These are phyloP conservation scores for Psylliodes chrysocephalus DNA, from an alignment of 2,888 invertebrate species.

Conservation along the genomic window DNA sequence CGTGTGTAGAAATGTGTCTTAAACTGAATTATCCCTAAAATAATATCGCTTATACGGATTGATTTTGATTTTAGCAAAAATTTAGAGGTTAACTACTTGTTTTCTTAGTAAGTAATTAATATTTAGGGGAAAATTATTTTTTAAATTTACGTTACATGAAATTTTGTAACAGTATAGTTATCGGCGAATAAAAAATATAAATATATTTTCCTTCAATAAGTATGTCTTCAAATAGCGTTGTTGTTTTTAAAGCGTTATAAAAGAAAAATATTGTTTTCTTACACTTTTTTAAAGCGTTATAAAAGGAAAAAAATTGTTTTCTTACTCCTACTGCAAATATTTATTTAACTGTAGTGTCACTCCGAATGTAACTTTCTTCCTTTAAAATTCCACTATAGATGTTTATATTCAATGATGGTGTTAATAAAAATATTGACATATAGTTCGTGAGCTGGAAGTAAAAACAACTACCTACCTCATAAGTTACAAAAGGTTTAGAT, in stretches of 20 bases:
- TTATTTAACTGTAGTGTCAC: too few relatives aligned
- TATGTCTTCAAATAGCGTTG: slow-evolving; percentile 21
- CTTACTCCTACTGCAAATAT: too few relatives aligned
- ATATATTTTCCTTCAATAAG: slow-evolving; percentile 17
- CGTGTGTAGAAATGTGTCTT: slow-evolving; percentile 14
- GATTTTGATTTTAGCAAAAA: slow-evolving; percentile 25
- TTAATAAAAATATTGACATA: too few relatives aligned
- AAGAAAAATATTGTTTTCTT: slow-evolving; percentile 16
- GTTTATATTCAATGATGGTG: too few relatives aligned
- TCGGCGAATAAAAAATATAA: slow-evolving; percentile 11
- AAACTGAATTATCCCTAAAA: not conserved
- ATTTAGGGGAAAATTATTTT: slow-evolving; percentile 12
- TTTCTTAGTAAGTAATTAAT: slow-evolving; percentile 16
- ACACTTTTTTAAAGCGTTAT: not conserved
- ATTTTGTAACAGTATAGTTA: slow-evolving; percentile 24
- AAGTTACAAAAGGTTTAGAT: too few relatives aligned
- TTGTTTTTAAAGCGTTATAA: slow-evolving; percentile 13
- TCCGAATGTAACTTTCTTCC: too few relatives aligned
- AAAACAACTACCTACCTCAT: too few relatives aligned
- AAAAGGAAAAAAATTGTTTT: too few relatives aligned
- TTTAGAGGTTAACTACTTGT: slow-evolving; percentile 19
- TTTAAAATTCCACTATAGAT: too few relatives aligned
- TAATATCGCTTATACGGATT: slow-evolving; percentile 2
- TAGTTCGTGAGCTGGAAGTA: too few relatives aligned
- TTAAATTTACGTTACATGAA: slow-evolving; percentile 7